Evolutionary conservation across 2,888 invertebrate genomes (phyloP), one percentile per base, ranked within the genome.

Genomic region (Andrena haemorrhoa): DNA sequence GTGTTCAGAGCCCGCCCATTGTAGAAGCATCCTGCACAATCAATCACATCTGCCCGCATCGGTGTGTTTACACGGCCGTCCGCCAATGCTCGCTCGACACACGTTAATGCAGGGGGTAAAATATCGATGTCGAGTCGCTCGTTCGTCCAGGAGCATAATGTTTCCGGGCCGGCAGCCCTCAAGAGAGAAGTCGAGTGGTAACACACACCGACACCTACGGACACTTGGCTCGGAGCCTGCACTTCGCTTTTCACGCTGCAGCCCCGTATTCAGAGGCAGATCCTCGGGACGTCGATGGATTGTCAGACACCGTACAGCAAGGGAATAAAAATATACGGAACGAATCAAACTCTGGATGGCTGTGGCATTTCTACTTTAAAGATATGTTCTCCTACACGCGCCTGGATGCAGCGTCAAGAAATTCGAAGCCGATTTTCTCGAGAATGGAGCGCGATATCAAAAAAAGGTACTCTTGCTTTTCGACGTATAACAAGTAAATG

Each of bases 141-240:
- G 41, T 75, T 26, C 8, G 56, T 56, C 56, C 33, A 51, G 60
- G 20, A 8, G 20, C 26, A 29, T 58, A 65, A 64, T 12, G 8
- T 60, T 71, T 58, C 60, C 33, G 7, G 51, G 20, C 16, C 51
- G 51, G n/a, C 31, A 2, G 31, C 12, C 20, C 16, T 20, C 20
- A 7, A n/a, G 20, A 31, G 63, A 63, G 41, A 29, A 47, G n/a
- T 63, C 26, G 6, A 31, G 10, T n/a, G 26, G 8, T 10, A 60
- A 26, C 23, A 23, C 23, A 23, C 47, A 35, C 16, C 26, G 35
- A 29, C 66, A 61, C 64, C 33, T 60, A 58, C 20, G 33, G 6
- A 65, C 31, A 41, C 70, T 74, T 70, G 69, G 31, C 64, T 51
- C 64, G 64, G 63, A 51, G 64, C 58, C 58, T 74, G 74, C 74